Conservation (phyloP, 1,140 invertebrate species). For the Drosophila melanica region DNA sequence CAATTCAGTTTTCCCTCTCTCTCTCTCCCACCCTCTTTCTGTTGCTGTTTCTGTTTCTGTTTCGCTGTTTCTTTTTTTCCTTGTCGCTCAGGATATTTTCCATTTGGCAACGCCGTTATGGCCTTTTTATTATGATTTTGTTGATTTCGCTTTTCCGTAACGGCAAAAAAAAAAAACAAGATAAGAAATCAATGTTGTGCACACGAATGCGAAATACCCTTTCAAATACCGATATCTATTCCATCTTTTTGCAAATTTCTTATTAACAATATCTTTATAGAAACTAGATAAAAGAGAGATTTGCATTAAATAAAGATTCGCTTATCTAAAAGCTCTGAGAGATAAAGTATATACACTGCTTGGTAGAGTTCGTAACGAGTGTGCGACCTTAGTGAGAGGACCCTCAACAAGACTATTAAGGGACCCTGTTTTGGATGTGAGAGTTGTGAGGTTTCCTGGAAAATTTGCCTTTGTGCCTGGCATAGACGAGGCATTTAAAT, state of each 20-base stretch:
- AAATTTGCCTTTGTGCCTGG: background rate
- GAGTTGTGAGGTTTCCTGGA: background rate
- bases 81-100: constrained; percentile 26
- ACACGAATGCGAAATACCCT: constrained; percentile 5
- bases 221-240: background rate
- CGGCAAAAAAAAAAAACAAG: constrained; percentile 3
- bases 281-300: too few species aligned
- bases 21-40: constrained; percentile 18
- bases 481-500: constrained; percentile 46
- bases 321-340: background rate
- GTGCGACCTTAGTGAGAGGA: background rate
- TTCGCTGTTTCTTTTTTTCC: background rate
- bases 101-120: constrained; percentile 61
- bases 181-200: background rate
- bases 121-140: constrained; percentile 76
- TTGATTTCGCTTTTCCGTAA: constrained; percentile 71
- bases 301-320: background rate
- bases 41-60: background rate
- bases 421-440: background rate
- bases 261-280: too few species aligned
- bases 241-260: too few species aligned
- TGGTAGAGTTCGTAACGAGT: background rate
- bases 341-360: background rate
- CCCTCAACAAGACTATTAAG: background rate
- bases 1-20: constrained; percentile 14